A percentile compares a stretch with the other conserved stretches of the same genome.
These are phyloP conservation scores for Beaufortia kweichowensis DNA, from an alignment of 2,113 vertebrate species.

Conservation along the genomic window DNA sequence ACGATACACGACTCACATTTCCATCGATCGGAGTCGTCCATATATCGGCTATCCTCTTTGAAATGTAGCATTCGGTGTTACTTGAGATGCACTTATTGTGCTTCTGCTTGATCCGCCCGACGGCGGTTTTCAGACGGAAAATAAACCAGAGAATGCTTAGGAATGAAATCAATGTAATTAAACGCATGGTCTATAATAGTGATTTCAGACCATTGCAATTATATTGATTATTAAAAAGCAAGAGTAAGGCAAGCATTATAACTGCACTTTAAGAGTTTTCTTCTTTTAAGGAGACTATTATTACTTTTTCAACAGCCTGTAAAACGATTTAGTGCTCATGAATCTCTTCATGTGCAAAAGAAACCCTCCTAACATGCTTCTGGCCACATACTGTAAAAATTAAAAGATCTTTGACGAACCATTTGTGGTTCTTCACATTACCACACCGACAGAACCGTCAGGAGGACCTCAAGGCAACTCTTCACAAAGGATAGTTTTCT, in stretches of 20 bases:
- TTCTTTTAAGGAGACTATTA: neutral
- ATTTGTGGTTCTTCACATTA: no score
- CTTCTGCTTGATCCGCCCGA: slow-evolving; percentile 27
- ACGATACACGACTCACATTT: slow-evolving; percentile 33
- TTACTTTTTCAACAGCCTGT: neutral
- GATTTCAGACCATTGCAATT: neutral
- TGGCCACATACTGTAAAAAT: no score
- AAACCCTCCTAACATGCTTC: no score
- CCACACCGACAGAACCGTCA: no score
- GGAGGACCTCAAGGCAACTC: no score
- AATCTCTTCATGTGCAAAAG: no score
- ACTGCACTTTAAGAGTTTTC: neutral
- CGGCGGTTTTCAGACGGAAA: neutral
- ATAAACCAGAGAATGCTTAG: slow-evolving; percentile 8
- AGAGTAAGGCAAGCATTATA: neutral
- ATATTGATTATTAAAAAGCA: slow-evolving; percentile 33
- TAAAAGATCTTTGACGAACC: no score
- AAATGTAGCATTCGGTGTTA: slow-evolving; percentile 20
- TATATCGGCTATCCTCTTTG: slow-evolving; percentile 18
- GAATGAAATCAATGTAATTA: slow-evolving; percentile 35
- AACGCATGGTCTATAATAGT: neutral
- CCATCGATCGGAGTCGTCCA: slow-evolving; percentile 11
- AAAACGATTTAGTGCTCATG: neutral
- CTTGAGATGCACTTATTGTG: slow-evolving; percentile 23
- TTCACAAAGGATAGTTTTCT: no score